Evolutionary conservation across 2,888 invertebrate species (phyloP), one percentile per base, ranked within the genome.

Genomic region (Aphrophora alni): DNA sequence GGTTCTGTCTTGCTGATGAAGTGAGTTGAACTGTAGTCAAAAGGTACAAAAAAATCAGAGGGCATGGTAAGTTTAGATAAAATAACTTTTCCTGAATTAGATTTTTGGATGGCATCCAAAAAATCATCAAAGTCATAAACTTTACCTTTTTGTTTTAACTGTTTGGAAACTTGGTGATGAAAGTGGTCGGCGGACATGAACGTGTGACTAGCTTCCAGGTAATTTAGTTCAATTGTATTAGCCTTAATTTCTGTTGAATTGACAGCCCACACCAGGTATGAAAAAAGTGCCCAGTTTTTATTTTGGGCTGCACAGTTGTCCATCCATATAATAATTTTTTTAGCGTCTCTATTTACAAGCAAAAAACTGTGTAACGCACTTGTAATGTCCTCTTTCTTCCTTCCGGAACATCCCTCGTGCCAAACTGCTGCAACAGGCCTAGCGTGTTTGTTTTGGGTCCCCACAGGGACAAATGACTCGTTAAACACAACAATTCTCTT

Each of bases 401-500:
- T 44, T 12, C 44, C 44, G 10, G 10, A 12, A 17, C 14, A 70
- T 24, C 14, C 24, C n/a, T 70, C 70, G 24, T 70, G 70, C 8
- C 70, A 70, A 70, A 70, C n/a, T n/a, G n/a, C 10, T 70, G 70
- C 70, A 17, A 12, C n/a, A 12, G 70, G 70, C 70, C 24, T 70
- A n/a, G n/a, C 70, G 24, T 70, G 8, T 70, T 70, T 70, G 17
- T 44, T 12, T 44, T 17, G 44, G 10, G 17, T 44, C 10, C 44
- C 44, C 4, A 72, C 24, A 72, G 72, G 72, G 12, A 72, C 72
- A 72, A 72, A 72, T 14, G 72, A 72, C 25, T 72, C 72, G 26
- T 72, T 72, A 24, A 72, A 72, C 17, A 72, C 25, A 26, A 10
- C 73, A 28, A 73, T 10, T 27, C 73, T 10, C n/a, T n/a, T n/a